These are phyloP conservation scores for Lasioglossum marginatum DNA, from an alignment of 2,888 invertebrate genomes.

Conservation along the genomic window DNA sequence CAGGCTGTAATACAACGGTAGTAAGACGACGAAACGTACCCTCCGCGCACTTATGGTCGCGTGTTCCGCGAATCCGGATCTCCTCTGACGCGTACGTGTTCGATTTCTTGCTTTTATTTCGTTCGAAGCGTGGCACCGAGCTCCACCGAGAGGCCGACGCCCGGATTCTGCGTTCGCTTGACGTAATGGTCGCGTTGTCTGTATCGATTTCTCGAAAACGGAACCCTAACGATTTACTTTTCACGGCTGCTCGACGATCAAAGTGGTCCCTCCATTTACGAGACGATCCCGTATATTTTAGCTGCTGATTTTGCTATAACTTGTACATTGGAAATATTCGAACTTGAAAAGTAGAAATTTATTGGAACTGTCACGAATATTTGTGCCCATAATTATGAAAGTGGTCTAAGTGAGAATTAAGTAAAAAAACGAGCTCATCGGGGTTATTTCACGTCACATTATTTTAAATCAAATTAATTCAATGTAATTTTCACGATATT, in stretches of 20 bases:
- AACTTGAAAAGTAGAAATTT: neutral
- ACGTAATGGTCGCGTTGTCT: slow-evolving; percentile 12
- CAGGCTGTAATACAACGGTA: slow-evolving; percentile 39
- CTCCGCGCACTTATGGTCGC: slow-evolving; percentile 47
- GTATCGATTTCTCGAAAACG: slow-evolving; percentile 11
- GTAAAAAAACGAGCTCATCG: too few species aligned
- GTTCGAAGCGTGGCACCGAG: slow-evolving; percentile 57
- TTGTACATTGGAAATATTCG: neutral
- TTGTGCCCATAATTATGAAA: too few species aligned
- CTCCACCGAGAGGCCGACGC: slow-evolving; percentile 34
- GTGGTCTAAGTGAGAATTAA: too few species aligned
- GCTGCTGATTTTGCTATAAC: neutral
- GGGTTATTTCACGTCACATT: too few species aligned
- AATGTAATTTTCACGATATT: too few species aligned
- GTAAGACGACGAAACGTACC: slow-evolving; percentile 49
- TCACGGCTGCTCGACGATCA: neutral
- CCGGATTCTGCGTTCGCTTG: slow-evolving; percentile 52
- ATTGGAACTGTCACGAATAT: neutral
- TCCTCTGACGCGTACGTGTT: slow-evolving; percentile 61
- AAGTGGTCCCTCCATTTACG: neutral
- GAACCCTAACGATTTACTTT: neutral
- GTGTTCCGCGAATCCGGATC: slow-evolving; percentile 61
- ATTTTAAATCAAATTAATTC: too few species aligned
- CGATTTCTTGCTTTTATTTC: slow-evolving; percentile 61
- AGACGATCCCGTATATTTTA: neutral